Conservation (phyloP, 2,888 invertebrate genomes). For the Drosophila neoperkinsi region DNA sequence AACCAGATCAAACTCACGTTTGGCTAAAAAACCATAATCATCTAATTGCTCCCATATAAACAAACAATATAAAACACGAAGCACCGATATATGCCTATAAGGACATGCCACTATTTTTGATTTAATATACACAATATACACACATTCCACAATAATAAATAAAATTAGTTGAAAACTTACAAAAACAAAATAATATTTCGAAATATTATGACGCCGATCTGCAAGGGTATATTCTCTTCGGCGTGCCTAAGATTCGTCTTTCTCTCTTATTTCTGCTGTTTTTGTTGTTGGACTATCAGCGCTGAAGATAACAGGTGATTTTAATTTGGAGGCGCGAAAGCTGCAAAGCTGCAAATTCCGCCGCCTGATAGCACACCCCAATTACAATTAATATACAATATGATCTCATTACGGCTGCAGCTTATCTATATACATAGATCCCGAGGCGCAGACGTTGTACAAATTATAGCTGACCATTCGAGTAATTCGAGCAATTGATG, state of each 20-base stretch:
- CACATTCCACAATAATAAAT: not conserved
- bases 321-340: slow-evolving; percentile 29
- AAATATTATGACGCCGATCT: not conserved
- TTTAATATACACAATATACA: not conserved
- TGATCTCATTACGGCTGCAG: slow-evolving; percentile 16
- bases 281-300: slow-evolving; percentile 10
- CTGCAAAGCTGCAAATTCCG: slow-evolving; percentile 22
- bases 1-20: not conserved
- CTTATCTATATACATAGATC: slow-evolving; percentile 30
- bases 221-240: not conserved
- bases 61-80: not conserved
- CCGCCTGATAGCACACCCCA: slow-evolving; percentile 23
- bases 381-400: slow-evolving; percentile 16
- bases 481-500: slow-evolving; percentile 35
- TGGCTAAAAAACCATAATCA: too few relatives aligned
- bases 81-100: not conserved
- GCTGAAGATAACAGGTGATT: slow-evolving; percentile 44
- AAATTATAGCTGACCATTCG: slow-evolving; percentile 6
- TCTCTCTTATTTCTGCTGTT: not conserved
- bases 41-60: not conserved
- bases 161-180: not conserved
- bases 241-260: not conserved
- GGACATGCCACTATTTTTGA: not conserved
- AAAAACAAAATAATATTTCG: not conserved
- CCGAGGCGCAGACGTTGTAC: not conserved